Conservation (phyloP, 2,797 vertebrate species). For the Choloepus didactylus region DNA sequence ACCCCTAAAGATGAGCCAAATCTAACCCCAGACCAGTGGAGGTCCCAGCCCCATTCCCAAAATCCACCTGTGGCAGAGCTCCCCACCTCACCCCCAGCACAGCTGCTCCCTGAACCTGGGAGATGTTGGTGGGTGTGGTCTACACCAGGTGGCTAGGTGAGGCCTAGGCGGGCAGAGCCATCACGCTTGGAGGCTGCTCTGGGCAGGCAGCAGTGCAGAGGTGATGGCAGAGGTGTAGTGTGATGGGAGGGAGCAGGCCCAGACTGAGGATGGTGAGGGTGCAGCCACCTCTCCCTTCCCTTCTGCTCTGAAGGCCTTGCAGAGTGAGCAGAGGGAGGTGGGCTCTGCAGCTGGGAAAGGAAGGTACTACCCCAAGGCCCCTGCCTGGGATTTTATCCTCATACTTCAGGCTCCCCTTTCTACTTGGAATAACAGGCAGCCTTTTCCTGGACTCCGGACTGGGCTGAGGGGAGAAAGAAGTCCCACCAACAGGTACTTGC, state of each 20-base stretch:
- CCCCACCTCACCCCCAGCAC: constrained; percentile 88
- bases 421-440: constrained; percentile 58
- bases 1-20: constrained; percentile 90
- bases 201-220: constrained; percentile 86
- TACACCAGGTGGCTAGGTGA: constrained; percentile 94
- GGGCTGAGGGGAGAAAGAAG: constrained; percentile 8
- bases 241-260: background rate
- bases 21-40: constrained; percentile 90
- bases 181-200: constrained; percentile 93
- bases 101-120: constrained; percentile 91
- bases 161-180: constrained; percentile 95
- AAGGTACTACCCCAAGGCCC: background rate
- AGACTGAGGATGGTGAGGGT: background rate
- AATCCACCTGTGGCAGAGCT: constrained; percentile 84
- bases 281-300: background rate
- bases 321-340: background rate
- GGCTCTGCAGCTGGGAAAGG: background rate
- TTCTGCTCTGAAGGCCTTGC: too few species aligned
- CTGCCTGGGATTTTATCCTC: constrained; percentile 29
- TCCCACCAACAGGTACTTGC: constrained; percentile 78
- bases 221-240: constrained; percentile 90
- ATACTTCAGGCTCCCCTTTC: constrained; percentile 76
- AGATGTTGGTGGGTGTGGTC: constrained; percentile 89
- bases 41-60: constrained; percentile 83
- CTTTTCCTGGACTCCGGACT: constrained; percentile 47